Percentiles rank a stretch among this genome's conserved stretches.
These are phyloP conservation scores for Sycophila sp. DNA, from an alignment of 1,140 invertebrate species.

Conservation along the genomic window DNA sequence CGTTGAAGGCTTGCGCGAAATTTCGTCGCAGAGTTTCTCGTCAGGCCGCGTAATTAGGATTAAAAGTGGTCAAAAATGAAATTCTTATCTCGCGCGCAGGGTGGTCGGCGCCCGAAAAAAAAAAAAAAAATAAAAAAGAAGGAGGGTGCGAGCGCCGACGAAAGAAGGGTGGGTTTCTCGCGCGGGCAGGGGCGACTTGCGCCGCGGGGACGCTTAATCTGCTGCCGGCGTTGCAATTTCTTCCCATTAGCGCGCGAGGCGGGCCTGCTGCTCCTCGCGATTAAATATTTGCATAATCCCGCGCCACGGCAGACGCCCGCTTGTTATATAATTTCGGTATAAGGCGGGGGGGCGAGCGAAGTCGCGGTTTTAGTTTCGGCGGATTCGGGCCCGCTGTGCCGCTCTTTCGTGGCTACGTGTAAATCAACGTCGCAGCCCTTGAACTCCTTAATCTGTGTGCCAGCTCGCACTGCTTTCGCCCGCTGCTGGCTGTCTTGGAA, in stretches of 20 bases:
- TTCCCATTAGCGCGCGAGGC: conserved; percentile 60
- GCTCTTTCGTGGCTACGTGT: not conserved
- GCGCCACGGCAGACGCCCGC: conserved; percentile 31
- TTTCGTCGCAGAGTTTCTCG: conserved; percentile 10
- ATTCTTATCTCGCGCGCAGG: conserved; percentile 58
- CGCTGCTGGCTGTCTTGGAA: too few species aligned
- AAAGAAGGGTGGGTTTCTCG: not conserved
- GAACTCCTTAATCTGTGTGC: conserved; percentile 3
- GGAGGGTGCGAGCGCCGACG: not conserved
- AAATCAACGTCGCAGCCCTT: not conserved
- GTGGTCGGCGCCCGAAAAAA: conserved; percentile 37
- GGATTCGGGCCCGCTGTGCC: not conserved
- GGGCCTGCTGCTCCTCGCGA: conserved; percentile 45
- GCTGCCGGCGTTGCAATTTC: conserved; percentile 64
- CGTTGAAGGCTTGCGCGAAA: conserved; percentile 22
- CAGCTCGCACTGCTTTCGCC: too few species aligned
- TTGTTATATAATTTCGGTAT: conserved; percentile 40
- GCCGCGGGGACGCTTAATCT: conserved; percentile 58
- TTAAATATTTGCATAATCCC: conserved; percentile 67
- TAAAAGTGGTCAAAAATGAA: conserved; percentile 64
- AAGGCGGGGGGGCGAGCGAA: not conserved
- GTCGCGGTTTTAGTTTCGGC: not conserved
- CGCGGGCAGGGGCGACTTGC: conserved; percentile 41
- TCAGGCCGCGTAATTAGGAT: conserved; percentile 59
- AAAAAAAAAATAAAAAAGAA: not conserved